Evolutionary conservation across 1,140 invertebrate genomes (phyloP), one percentile per base, ranked within the genome.

Genomic region (Drosophila ohnishii): DNA sequence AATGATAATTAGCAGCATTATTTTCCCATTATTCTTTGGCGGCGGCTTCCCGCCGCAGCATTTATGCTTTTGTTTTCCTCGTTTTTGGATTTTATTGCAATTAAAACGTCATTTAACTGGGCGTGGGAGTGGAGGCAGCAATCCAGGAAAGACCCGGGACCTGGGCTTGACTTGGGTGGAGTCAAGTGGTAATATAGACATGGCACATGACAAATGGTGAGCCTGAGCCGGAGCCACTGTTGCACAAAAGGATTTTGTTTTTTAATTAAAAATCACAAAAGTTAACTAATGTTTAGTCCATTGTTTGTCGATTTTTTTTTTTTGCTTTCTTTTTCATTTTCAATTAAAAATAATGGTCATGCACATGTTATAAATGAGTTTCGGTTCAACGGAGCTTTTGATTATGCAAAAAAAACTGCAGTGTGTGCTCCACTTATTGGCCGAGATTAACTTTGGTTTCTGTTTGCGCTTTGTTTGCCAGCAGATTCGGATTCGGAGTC

Each of bases 1-100:
- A 87, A 86, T 86, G 78, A 82, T 86, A 86, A 86, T 86, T 87
- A 86, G 82, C 42, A 67, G 82, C 83, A 86, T 86, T 86, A 87
- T 86, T 86, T 86, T 86, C 83, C 82, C 82, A 86, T 86, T 86
- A 87, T 86, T 86, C 83, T 86, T 82, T 22, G 58, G 45, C 64
- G 74, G 66, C 48, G 51, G 66, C 65, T 63, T 63, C 62, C 55
- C 60, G 65, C n/a, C 61, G 42, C 42, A 62, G 58, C 59, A 28
- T 57, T 81, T 81, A 63, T 75, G 61, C 25, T 62, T 45, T 56
- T 50, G 19, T 45, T 67, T 69, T 62, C 30, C 59, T 32, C 30
- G 37, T 25, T 37, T 45, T 70, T 56, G 60, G 74, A 67, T 77
- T 70, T 77, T 75, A 70, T 75, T 62, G 82, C 82, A 86, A 86